A percentile compares a stretch with the other conserved stretches of the same genome.
These are phyloP conservation scores for Lacerta viridis DNA, from an alignment of 2,797 vertebrate genomes.

Conservation along the genomic window DNA sequence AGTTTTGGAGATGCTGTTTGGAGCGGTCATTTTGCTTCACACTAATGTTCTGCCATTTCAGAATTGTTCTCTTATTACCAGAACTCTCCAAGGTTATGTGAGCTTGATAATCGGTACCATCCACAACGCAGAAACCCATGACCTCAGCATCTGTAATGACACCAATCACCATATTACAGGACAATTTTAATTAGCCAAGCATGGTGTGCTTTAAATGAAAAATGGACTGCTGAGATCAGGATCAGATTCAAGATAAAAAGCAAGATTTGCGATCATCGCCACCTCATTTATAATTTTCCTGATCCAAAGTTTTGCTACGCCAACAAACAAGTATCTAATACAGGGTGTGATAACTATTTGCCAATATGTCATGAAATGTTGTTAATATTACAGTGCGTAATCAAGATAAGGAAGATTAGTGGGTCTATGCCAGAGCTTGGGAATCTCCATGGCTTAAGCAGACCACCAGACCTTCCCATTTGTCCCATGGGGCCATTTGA, in stretches of 20 bases:
- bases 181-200: constrained; percentile 54
- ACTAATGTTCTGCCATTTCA: constrained; percentile 2
- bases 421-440: no score
- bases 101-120: constrained; percentile 12
- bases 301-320: background rate
- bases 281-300: background rate
- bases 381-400: background rate
- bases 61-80: background rate
- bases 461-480: no score
- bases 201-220: constrained; percentile 7
- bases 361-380: background rate
- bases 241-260: constrained; percentile 30
- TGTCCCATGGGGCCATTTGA: no score
- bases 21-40: constrained; percentile 1
- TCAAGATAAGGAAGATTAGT: background rate
- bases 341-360: background rate
- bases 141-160: background rate
- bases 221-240: background rate
- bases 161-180: constrained; percentile 8
- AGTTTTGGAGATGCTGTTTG: background rate
- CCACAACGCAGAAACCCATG: background rate
- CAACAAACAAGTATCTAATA: background rate
- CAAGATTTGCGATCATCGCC: constrained; percentile 45
- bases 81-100: constrained; percentile 12
- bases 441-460: no score